Base-by-base conservation (phyloP, 64 coral and sea anemone genomes). In the Anthopleura sola region DNA sequence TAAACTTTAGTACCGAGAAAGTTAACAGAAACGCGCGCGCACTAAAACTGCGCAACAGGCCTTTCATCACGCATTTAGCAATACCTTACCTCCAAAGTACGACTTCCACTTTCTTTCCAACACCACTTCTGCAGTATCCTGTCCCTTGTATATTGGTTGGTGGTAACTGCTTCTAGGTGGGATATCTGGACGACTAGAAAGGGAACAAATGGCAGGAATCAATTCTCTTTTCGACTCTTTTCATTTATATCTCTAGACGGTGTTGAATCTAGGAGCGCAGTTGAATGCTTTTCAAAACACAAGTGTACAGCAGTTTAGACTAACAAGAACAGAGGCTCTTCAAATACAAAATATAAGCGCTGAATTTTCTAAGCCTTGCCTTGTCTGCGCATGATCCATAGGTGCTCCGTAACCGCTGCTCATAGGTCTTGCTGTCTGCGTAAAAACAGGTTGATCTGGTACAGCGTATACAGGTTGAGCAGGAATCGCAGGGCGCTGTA, bases 61-160 rank as follows among this genome's bases (percentile, higher is more conserved):
- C 50, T 17, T 53, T 13, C 50, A 53, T 53, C 6, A 53, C 50
- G 50, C 50, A 53, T 13, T 12, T 13, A 13, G 7, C 50, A 53
- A 53, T 7, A 53, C 16, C 50, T 62, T 53, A 95, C 93, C 93
- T 92, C 93, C 93, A 86, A 95, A 95, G 77, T 95, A 95, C 0
- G 93, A 87, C 78, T 86, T 91, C 93, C 93, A 95, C 28, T 95
- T 95, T 64, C 79, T 85, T 37, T 95, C 93, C 37, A 95, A 38
- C 55, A 85, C 89, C 29, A 84, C 77, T 75, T 95, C 93, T 2
- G 90, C 79, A 8, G 85, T 85, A 47, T 92, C 93, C 6, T 92
- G 90, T 37, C 31, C 53, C 46, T 82, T 86, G 49, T 92, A 91
- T 0, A 84, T 36, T 6, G 84, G 23, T 83, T 91, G 90, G 29